Conservation (phyloP, 1,140 invertebrate genomes). For the Drosophila santomea region DNA sequence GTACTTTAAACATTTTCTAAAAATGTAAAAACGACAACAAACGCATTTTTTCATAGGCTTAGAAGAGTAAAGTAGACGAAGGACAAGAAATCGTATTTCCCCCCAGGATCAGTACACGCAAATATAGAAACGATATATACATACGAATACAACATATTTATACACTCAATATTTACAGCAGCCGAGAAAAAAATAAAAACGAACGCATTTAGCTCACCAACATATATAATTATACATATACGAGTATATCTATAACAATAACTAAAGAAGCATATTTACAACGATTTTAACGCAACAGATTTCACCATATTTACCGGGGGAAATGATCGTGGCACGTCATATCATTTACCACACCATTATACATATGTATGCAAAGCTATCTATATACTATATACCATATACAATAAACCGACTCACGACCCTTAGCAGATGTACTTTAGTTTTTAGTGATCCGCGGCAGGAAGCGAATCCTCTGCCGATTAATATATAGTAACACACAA, state of each 20-base stretch:
- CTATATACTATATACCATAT: conserved; percentile 45
- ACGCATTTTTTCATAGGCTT: conserved; percentile 43
- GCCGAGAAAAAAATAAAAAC: conserved; percentile 30
- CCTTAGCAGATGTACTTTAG: conserved; percentile 70
- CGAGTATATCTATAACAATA: conserved; percentile 30
- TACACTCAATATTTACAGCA: conserved; percentile 70
- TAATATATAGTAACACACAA: conserved; percentile 32
- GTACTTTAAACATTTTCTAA: conserved; percentile 81
- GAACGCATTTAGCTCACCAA: conserved; percentile 66
- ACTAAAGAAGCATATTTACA: conserved; percentile 69
- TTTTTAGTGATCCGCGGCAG: conserved; percentile 24
- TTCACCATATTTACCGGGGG: conserved; percentile 63
- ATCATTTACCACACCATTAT: conserved; percentile 49
- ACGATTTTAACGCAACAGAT: conserved; percentile 70
- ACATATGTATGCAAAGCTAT: conserved; percentile 50
- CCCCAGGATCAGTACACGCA: conserved; percentile 50
- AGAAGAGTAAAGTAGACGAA: background rate
- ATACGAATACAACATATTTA: conserved; percentile 56
- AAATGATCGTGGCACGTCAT: conserved; percentile 54
- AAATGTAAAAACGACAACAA: conserved; percentile 68
- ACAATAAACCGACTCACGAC: conserved; percentile 58
- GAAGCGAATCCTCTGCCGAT: conserved; percentile 5
- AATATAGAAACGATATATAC: conserved; percentile 50
- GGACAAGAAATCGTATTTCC: conserved; percentile 32
- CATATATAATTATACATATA: conserved; percentile 41